A percentile compares a stretch with the other conserved stretches of the same genome.
phyloP scores from a whole-genome alignment of 2,113 vertebrate genomes.

The Orthonyx spaldingii region DNA sequence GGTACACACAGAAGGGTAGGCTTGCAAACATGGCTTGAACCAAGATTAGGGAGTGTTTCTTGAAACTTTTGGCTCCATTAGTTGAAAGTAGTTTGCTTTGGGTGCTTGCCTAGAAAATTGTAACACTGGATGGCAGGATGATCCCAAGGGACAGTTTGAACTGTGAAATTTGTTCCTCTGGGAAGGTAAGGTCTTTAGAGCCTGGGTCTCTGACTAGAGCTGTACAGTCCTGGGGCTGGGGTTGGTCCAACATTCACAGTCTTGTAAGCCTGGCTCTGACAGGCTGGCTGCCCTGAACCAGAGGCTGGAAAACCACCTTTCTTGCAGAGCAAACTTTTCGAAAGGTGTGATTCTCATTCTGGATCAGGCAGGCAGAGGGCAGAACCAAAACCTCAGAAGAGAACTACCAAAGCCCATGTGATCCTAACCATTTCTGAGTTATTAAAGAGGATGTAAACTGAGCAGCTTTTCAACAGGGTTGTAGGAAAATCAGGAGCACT shows the following conservation, averaged over 20 bases:
- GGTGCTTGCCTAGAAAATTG: not conserved
- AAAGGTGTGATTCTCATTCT: not conserved
- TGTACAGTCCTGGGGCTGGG: not conserved
- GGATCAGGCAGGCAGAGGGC: not conserved
- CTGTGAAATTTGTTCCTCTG: not conserved
- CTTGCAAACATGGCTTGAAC: not conserved
- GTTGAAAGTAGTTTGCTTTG: not conserved
- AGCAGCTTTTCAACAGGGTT: not conserved
- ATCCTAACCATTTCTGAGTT: not conserved
- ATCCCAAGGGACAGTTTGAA: not conserved
- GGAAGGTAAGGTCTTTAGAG: not conserved
- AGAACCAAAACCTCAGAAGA: not conserved
- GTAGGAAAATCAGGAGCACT: not conserved
- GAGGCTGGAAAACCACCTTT: not conserved
- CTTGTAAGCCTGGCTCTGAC: not conserved
- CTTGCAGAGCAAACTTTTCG: not conserved
- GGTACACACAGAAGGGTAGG: fast-evolving
- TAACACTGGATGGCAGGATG: not conserved
- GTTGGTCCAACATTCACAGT: not conserved
- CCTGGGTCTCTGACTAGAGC: not conserved
- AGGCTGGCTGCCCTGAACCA: not conserved
- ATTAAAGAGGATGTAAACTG: not conserved
- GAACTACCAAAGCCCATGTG: not conserved
- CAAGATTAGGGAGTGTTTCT: not conserved
- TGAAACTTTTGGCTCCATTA: not conserved